Evolutionary conservation across 2,797 vertebrate species (phyloP).

Genomic region (Cryptoprocta ferox): DNA sequence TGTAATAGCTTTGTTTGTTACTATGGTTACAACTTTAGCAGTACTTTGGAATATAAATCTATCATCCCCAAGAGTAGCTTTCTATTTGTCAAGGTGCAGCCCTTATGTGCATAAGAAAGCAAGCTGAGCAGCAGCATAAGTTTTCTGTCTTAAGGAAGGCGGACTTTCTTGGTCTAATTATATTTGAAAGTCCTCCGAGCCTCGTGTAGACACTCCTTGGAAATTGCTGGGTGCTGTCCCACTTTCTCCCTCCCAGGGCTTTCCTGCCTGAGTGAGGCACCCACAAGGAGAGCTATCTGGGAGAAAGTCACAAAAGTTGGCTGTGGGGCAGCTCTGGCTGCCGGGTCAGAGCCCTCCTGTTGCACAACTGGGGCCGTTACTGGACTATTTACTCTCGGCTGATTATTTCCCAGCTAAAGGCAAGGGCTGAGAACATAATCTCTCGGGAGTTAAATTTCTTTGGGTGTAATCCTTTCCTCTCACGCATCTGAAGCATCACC

Average conservation of each 20-base stretch:
- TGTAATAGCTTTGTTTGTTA: slow-evolving; percentile 68
- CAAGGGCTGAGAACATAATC: slow-evolving; percentile 24
- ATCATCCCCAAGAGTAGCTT: background rate
- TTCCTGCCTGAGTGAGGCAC: background rate
- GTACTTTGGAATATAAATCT: slow-evolving; percentile 1
- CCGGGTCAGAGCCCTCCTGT: background rate
- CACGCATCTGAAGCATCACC: background rate
- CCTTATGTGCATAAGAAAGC: background rate
- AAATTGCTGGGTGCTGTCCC: background rate
- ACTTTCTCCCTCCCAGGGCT: fast-evolving
- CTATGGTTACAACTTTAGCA: slow-evolving; percentile 55
- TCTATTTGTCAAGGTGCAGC: background rate
- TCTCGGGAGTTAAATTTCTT: slow-evolving; percentile 24
- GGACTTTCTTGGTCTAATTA: background rate
- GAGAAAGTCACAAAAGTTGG: background rate
- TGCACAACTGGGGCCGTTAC: background rate
- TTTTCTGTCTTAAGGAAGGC: background rate
- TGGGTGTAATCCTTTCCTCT: slow-evolving; percentile 42
- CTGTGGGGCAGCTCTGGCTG: background rate
- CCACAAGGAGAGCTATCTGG: background rate
- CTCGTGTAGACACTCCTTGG: slow-evolving; percentile 57
- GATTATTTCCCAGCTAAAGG: slow-evolving; percentile 10
- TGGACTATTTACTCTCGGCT: background rate
- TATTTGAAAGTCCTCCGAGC: slow-evolving; percentile 76
- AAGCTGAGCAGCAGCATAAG: background rate